phyloP scores from a whole-genome alignment of 1,140 invertebrate genomes.

The Tetraneura akinire region DNA sequence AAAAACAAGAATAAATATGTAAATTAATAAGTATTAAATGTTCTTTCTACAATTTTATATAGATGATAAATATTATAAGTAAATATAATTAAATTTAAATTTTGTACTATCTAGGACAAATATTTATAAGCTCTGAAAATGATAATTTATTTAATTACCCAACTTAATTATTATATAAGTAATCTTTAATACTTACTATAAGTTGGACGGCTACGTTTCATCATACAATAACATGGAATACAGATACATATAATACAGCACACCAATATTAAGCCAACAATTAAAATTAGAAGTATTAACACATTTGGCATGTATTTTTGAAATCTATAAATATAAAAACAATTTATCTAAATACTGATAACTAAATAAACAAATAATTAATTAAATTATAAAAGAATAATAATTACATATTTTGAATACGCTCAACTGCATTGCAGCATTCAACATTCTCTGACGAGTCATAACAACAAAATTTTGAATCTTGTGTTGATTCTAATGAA shows the following conservation, averaged over 20 bases:
- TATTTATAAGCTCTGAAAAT: too few species aligned
- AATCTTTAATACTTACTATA: conserved; percentile 36
- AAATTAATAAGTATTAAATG: too few species aligned
- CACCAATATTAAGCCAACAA: conserved; percentile 1
- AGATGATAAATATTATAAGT: too few species aligned
- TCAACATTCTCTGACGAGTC: conserved; percentile 10
- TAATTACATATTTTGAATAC: conserved; percentile 31
- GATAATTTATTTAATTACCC: too few species aligned
- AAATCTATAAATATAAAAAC: background rate
- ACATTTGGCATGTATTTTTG: conserved; percentile 16
- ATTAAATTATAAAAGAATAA: background rate
- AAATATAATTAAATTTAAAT: too few species aligned
- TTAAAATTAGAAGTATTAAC: conserved; percentile 18
- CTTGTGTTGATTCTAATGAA: background rate
- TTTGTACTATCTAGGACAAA: too few species aligned
- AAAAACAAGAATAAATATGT: too few species aligned
- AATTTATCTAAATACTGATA: background rate
- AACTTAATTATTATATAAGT: too few species aligned
- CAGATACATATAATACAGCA: conserved; percentile 46
- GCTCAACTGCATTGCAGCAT: conserved; percentile 29
- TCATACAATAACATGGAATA: conserved; percentile 46
- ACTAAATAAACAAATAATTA: background rate
- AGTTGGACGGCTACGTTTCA: conserved; percentile 13
- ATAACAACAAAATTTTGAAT: conserved; percentile 41
- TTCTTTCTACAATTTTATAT: too few species aligned